Percentiles rank a stretch among this genome's conserved stretches.
phyloP scores from a whole-genome alignment of 2,888 invertebrate species.

The Odontocolon sp. region DNA sequence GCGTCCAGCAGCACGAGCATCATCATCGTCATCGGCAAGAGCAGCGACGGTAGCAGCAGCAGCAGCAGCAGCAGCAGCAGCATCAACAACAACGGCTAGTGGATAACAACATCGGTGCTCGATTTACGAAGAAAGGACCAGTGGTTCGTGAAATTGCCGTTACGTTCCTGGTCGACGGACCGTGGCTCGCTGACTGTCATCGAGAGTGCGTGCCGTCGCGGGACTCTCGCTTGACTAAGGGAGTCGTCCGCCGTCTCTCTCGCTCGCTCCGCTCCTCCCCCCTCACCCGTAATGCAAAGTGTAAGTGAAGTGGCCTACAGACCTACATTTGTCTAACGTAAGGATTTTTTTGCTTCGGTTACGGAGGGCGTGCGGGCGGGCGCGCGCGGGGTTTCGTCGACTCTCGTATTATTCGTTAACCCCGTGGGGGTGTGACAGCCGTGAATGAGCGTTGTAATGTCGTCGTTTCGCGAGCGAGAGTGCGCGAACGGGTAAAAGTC shows the following conservation, averaged over 20 bases:
- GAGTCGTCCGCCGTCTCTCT: conserved; percentile 81
- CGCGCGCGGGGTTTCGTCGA: neutral
- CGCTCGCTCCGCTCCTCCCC: conserved; percentile 26
- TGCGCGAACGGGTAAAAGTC: conserved; percentile 42
- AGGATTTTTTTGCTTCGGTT: conserved; percentile 43
- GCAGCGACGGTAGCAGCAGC: neutral
- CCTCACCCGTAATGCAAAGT: conserved; percentile 85
- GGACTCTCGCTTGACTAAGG: conserved; percentile 86
- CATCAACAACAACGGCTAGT: conserved; percentile 38
- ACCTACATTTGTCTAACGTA: conserved; percentile 90
- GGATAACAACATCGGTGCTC: no score
- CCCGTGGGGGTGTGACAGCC: conserved; percentile 1
- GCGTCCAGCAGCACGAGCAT: conserved; percentile 15
- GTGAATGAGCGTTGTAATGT: conserved; percentile 37
- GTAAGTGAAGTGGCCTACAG: conserved; percentile 94
- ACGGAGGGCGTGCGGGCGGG: conserved; percentile 35
- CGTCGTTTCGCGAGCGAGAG: conserved; percentile 45
- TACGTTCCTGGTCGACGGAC: conserved; percentile 43
- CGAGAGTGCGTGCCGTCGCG: conserved; percentile 65
- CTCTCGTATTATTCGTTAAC: neutral
- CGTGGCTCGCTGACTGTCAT: conserved; percentile 55
- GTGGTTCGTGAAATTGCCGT: neutral
- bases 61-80: conserved; percentile 15
- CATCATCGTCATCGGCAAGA: conserved; percentile 8
- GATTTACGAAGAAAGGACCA: conserved; percentile 18